These are phyloP conservation scores for Sigmodon hispidus DNA, from an alignment of 2,113 vertebrate genomes.

Conservation along the genomic window DNA sequence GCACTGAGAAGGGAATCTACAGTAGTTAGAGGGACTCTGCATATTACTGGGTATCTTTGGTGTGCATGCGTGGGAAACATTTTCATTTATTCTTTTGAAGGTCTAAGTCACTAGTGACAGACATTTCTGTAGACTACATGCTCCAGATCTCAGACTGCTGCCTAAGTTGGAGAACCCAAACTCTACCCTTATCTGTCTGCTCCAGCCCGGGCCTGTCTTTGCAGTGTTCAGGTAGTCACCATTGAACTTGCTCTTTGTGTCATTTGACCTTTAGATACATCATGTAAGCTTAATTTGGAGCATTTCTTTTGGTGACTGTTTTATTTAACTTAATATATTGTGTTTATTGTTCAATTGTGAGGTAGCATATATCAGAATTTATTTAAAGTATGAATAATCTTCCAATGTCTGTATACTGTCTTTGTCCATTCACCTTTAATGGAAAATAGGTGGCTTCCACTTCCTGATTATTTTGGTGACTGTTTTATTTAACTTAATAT, in stretches of 20 bases:
- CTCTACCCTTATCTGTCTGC: neutral
- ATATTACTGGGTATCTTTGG: neutral
- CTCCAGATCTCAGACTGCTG: neutral
- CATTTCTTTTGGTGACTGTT: neutral
- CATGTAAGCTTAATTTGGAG: neutral
- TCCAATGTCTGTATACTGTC: neutral
- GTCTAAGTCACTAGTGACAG: neutral
- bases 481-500: neutral
- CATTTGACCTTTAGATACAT: neutral
- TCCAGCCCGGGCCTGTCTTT: rapidly evolving
- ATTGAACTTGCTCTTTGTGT: neutral
- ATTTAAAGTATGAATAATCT: neutral
- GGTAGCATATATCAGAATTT: neutral
- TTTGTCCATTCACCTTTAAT: too few relatives aligned
- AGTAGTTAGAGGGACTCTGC: neutral
- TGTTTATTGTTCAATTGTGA: neutral
- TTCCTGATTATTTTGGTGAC: neutral
- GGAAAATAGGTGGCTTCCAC: too few relatives aligned
- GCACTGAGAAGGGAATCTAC: neutral
- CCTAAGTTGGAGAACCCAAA: neutral
- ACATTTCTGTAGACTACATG: neutral
- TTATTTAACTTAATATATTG: neutral
- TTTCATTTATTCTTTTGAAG: neutral
- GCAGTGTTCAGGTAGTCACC: neutral
- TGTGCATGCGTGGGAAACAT: neutral